Percentiles rank a stretch among this genome's conserved stretches.
Evolutionary conservation across 1,140 invertebrate species (phyloP).

Genomic region (Drosophila orena): DNA sequence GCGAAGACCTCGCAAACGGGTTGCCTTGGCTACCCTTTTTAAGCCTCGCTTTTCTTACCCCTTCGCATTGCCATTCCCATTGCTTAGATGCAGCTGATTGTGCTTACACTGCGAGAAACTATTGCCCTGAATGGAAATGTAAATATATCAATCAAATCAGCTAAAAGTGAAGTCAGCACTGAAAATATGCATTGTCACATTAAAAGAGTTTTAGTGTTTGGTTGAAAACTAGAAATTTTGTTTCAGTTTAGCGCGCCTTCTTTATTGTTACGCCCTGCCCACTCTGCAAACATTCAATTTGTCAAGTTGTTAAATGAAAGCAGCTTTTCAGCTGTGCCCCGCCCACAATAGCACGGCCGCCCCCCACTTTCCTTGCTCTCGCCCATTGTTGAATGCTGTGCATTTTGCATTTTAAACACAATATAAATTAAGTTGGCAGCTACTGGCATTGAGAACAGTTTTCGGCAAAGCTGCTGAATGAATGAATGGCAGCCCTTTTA

Average conservation of each 20-base stretch:
- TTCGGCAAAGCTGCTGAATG: constrained; percentile 51
- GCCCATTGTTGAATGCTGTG: constrained; percentile 43
- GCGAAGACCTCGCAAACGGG: neutral
- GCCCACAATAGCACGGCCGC: neutral
- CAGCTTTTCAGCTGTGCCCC: constrained; percentile 23
- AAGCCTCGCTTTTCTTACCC: no score
- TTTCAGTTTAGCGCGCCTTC: neutral
- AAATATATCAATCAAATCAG: no score
- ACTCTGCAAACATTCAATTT: constrained; percentile 68
- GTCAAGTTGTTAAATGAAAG: constrained; percentile 73
- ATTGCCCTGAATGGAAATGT: no score
- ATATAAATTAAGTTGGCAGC: constrained; percentile 81
- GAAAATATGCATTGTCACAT: no score
- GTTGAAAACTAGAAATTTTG: neutral
- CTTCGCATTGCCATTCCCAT: neutral
- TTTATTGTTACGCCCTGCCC: constrained; percentile 9
- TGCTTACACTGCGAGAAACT: neutral
- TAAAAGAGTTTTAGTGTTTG: no score
- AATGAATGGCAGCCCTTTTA: constrained; percentile 62
- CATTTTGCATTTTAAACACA: constrained; percentile 72
- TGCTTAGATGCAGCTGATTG: constrained; percentile 14
- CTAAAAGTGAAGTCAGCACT: no score
- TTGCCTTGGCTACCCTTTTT: neutral
- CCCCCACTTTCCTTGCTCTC: constrained; percentile 5
- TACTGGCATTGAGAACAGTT: constrained; percentile 51